A percentile compares a stretch with the other conserved stretches of the same genome.
phyloP scores from a whole-genome alignment of 1,140 invertebrate genomes.

The Meloidogyne chitwoodi region DNA sequence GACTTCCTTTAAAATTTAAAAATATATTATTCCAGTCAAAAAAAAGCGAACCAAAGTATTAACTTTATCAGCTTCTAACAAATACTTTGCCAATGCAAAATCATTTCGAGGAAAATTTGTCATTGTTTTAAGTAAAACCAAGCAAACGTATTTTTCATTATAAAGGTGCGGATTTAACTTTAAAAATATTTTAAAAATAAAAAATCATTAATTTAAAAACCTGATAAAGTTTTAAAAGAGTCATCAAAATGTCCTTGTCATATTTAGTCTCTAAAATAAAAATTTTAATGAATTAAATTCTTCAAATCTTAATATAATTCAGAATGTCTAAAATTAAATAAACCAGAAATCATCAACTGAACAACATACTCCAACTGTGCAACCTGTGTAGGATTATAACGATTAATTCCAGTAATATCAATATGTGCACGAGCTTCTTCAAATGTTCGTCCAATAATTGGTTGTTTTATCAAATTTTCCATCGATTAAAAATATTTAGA shows the following conservation, averaged over 20 bases:
- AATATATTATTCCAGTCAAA: background rate
- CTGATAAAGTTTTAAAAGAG: slow-evolving; percentile 57
- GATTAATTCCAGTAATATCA: slow-evolving; percentile 42
- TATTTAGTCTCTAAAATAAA: slow-evolving; percentile 50
- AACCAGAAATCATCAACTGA: slow-evolving; percentile 37
- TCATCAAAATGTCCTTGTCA: slow-evolving; percentile 57
- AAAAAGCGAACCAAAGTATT: slow-evolving; percentile 36
- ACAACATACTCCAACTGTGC: slow-evolving; percentile 31
- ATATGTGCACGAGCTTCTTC: slow-evolving; percentile 44
- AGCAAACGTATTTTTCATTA: slow-evolving; percentile 49
- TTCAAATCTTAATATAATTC: background rate
- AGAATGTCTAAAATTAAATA: too few species aligned
- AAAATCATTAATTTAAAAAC: slow-evolving; percentile 3
- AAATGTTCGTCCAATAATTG: slow-evolving; percentile 33
- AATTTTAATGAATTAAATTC: background rate
- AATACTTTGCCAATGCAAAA: slow-evolving; percentile 56
- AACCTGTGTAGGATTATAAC: slow-evolving; percentile 50
- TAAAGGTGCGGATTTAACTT: slow-evolving; percentile 39
- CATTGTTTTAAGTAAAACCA: slow-evolving; percentile 54
- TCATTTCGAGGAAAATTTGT: slow-evolving; percentile 57
- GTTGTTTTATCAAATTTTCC: slow-evolving; percentile 8
- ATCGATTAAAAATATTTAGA: background rate
- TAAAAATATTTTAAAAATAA: slow-evolving; percentile 17
- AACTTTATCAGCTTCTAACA: slow-evolving; percentile 49
- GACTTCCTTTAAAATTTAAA: slow-evolving; percentile 40